Evolutionary conservation across 2,797 vertebrate species (phyloP).

Genomic region (Pterois miles): DNA sequence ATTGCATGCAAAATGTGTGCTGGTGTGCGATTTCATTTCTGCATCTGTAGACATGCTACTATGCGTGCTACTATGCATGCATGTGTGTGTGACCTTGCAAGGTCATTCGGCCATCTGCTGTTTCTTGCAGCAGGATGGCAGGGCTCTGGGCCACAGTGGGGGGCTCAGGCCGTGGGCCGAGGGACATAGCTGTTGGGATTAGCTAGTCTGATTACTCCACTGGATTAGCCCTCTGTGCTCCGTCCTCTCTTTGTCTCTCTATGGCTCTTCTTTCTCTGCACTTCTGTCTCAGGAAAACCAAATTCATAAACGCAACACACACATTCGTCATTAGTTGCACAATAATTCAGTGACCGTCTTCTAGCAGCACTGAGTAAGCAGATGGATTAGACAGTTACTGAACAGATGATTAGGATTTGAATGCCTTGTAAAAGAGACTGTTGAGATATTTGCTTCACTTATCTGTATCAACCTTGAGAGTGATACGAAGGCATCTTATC

Average conservation of each 20-base stretch:
- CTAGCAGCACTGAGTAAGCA: background rate
- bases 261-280: slow-evolving; percentile 5
- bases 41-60: background rate
- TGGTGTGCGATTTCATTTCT: background rate
- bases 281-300: background rate
- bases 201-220: slow-evolving; percentile 67
- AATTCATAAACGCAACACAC: background rate
- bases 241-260: slow-evolving; percentile 25
- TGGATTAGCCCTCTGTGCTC: slow-evolving; percentile 65
- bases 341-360: background rate
- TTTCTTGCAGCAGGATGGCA: slow-evolving; percentile 50
- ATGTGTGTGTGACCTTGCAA: slow-evolving; percentile 54
- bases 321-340: background rate
- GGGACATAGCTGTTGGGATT: slow-evolving; percentile 65
- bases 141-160: slow-evolving; percentile 38
- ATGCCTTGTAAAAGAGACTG: slow-evolving; percentile 13
- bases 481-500: slow-evolving; percentile 14
- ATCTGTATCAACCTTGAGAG: slow-evolving; percentile 24
- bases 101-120: slow-evolving; percentile 73
- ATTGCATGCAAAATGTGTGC: background rate
- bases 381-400: slow-evolving; percentile 7
- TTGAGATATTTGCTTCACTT: slow-evolving; percentile 10
- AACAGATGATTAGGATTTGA: slow-evolving; percentile 12
- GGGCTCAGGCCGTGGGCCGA: slow-evolving; percentile 49
- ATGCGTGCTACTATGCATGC: background rate